These are phyloP conservation scores for Nematopogon swammerdamellus DNA, from an alignment of 2,888 invertebrate species.

Conservation along the genomic window DNA sequence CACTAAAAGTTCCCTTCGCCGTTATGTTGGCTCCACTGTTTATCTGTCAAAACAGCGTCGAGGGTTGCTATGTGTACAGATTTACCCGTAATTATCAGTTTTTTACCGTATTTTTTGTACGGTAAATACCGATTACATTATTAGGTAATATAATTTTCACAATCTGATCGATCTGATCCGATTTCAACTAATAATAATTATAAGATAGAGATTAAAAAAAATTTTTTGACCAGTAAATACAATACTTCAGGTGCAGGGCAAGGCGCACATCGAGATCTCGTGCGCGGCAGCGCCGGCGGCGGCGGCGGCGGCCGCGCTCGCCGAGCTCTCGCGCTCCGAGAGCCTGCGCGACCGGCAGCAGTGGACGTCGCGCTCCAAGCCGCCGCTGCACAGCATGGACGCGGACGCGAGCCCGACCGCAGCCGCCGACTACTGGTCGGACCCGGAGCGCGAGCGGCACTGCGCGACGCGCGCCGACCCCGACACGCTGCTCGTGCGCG, in stretches of 20 bases:
- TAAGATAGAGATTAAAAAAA: too few relatives aligned
- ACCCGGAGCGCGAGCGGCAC: conserved; percentile 47
- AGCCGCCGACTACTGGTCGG: conserved; percentile 52
- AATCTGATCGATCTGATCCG: too few relatives aligned
- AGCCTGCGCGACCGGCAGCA: conserved; percentile 45
- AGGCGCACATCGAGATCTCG: conserved; percentile 83
- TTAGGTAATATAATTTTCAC: too few relatives aligned
- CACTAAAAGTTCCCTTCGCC: too few relatives aligned
- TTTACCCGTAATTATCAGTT: too few relatives aligned
- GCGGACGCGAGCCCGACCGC: conserved; percentile 38
- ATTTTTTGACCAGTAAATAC: too few relatives aligned
- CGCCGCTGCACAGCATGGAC: conserved; percentile 40
- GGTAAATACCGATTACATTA: too few relatives aligned
- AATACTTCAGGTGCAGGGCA: conserved; percentile 91
- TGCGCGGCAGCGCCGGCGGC: conserved; percentile 35
- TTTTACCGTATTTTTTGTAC: too few relatives aligned
- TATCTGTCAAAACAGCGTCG: too few relatives aligned
- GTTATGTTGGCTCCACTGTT: too few relatives aligned
- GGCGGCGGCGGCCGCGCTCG: conserved; percentile 20
- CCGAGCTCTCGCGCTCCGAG: conserved; percentile 37
- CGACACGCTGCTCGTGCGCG: conserved; percentile 58
- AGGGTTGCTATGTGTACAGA: too few relatives aligned
- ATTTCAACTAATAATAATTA: too few relatives aligned
- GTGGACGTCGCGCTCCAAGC: conserved; percentile 35
- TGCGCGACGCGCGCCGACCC: conserved; percentile 38